Evolutionary conservation across 1,140 invertebrate genomes (phyloP).

Genomic region (Brachionus calyciflorus): DNA sequence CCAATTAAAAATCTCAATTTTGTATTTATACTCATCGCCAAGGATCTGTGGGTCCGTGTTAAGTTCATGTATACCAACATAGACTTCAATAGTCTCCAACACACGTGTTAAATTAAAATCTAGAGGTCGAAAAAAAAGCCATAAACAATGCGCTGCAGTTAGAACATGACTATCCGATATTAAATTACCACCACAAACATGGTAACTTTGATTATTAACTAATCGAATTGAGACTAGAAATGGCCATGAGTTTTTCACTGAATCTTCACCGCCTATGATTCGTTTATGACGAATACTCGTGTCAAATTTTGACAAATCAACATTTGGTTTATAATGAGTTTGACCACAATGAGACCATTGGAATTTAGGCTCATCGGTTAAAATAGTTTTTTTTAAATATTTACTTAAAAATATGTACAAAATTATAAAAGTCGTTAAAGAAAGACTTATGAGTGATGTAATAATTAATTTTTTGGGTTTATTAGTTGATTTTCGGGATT

Average conservation of each 20-base stretch:
- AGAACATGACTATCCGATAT: slow-evolving; percentile 21
- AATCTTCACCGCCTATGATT: slow-evolving; percentile 34
- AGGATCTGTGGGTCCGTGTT: background rate
- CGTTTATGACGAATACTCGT: background rate
- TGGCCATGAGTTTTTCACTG: slow-evolving; percentile 42
- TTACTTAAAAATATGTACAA: too few species aligned
- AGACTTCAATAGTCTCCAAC: slow-evolving; percentile 2
- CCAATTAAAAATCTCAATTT: slow-evolving; percentile 30
- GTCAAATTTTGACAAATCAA: slow-evolving; percentile 5
- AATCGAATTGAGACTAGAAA: slow-evolving; percentile 37
- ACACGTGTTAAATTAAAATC: slow-evolving; percentile 28
- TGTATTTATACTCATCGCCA: background rate
- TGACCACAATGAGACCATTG: slow-evolving; percentile 38
- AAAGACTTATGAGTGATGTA: too few species aligned
- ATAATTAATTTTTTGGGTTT: too few species aligned
- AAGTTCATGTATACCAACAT: slow-evolving; percentile 38
- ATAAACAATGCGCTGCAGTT: slow-evolving; percentile 37
- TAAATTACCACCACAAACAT: slow-evolving; percentile 32
- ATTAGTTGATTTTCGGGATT: too few species aligned
- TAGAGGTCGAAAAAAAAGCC: background rate
- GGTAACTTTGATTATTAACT: background rate
- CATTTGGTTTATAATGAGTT: slow-evolving; percentile 19
- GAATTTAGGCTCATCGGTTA: too few species aligned
- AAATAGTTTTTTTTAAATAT: too few species aligned
- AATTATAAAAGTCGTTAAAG: too few species aligned